Conservation (phyloP, 1,140 invertebrate genomes). For the Megathymus violae region DNA sequence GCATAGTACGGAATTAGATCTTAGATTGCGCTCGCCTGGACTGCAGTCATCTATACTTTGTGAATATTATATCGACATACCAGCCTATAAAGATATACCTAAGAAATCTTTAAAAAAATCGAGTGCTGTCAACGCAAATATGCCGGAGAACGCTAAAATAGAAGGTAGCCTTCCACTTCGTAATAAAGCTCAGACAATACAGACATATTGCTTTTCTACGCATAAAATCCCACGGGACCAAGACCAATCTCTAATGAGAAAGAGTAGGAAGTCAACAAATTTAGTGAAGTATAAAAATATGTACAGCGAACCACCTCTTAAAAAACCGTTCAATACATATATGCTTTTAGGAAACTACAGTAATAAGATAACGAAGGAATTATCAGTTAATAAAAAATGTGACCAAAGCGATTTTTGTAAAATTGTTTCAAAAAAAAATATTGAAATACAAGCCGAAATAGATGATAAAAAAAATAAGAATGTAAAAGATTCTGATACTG, state of each 20-base stretch:
- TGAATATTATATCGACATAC: conserved; percentile 43
- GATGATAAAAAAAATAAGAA: conserved; percentile 39
- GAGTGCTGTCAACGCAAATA: not conserved
- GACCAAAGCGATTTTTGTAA: conserved; percentile 8
- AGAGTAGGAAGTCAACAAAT: conserved; percentile 69
- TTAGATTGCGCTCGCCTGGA: conserved; percentile 25
- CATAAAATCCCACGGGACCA: conserved; percentile 18
- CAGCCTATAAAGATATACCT: conserved; percentile 21
- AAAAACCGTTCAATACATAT: conserved; percentile 51
- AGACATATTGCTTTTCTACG: conserved; percentile 44
- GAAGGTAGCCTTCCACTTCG: not conserved
- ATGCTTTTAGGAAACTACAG: conserved; percentile 58
- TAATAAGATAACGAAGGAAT: conserved; percentile 28
- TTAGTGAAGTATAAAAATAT: conserved; percentile 67
- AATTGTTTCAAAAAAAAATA: conserved; percentile 26
- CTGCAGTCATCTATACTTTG: conserved; percentile 42
- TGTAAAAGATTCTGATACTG: conserved; percentile 45
- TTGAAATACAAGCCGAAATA: conserved; percentile 35
- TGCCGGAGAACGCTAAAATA: not conserved
- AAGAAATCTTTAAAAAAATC: not conserved
- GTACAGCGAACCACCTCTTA: conserved; percentile 55
- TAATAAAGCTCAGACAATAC: conserved; percentile 27
- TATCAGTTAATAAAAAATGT: not conserved
- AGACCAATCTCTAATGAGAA: conserved; percentile 47
- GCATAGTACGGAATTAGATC: conserved; percentile 51